phyloP scores from a whole-genome alignment of 2,113 vertebrate genomes.

The Geococcyx californianus region DNA sequence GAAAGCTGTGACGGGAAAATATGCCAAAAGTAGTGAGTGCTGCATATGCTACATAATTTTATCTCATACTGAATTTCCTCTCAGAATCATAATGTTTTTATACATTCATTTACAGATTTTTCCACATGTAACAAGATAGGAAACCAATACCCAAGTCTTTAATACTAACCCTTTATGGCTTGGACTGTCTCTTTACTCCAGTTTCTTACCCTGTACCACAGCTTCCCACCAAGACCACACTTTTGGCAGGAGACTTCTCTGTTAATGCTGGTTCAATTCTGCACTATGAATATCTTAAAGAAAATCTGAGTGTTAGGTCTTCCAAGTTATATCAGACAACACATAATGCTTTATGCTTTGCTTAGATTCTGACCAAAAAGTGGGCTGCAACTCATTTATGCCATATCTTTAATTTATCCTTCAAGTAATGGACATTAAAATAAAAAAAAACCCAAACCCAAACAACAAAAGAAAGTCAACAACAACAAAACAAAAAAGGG shows the following conservation, averaged over 20 bases:
- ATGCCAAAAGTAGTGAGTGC: neutral
- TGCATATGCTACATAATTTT: neutral
- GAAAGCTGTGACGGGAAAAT: neutral
- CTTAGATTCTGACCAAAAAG: neutral
- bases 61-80: neutral
- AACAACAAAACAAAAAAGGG: neutral
- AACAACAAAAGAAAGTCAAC: too few species aligned
- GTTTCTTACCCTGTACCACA: neutral
- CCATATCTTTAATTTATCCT: neutral
- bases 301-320: too few species aligned
- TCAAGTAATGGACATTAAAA: neutral
- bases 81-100: neutral
- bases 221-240: too few species aligned
- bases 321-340: neutral
- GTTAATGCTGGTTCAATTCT: rapidly evolving
- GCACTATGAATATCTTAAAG: neutral
- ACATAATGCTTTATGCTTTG: neutral
- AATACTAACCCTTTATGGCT: neutral
- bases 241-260: neutral
- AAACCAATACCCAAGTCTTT: neutral
- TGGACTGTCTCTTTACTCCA: neutral
- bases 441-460: neutral
- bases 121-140: neutral
- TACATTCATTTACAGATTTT: neutral
- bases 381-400: neutral